Evolutionary conservation across 1,140 invertebrate genomes (phyloP).

Genomic region (Grapholita molesta): DNA sequence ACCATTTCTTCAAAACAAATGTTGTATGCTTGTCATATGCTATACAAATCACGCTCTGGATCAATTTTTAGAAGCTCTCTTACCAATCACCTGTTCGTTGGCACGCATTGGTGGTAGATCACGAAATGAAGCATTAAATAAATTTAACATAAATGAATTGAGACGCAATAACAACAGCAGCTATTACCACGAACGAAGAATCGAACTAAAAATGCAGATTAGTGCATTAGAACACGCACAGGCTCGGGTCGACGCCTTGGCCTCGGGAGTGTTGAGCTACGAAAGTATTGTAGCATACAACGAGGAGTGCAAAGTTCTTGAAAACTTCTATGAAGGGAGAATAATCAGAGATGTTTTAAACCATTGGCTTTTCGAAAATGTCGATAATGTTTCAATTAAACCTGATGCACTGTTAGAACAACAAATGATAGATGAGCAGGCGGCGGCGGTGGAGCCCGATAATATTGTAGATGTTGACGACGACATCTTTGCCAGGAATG

Average conservation of each 20-base stretch:
- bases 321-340: conserved; percentile 23
- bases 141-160: conserved; percentile 70
- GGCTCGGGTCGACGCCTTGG: conserved; percentile 34
- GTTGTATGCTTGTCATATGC: conserved; percentile 87
- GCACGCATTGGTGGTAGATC: conserved; percentile 87
- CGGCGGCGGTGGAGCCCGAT: conserved; percentile 5
- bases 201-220: conserved; percentile 19
- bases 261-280: conserved; percentile 35
- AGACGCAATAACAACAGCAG: conserved; percentile 40
- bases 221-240: conserved; percentile 31
- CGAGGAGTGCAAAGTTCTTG: conserved; percentile 22
- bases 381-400: conserved; percentile 26
- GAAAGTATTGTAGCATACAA: conserved; percentile 25
- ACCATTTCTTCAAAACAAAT: conserved; percentile 19
- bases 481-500: conserved; percentile 26
- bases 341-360: conserved; percentile 32
- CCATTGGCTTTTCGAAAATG: conserved; percentile 52
- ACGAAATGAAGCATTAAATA: conserved; percentile 78
- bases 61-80: conserved; percentile 90
- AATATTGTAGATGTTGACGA: conserved; percentile 21
- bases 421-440: conserved; percentile 7
- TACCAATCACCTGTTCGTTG: conserved; percentile 78
- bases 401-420: conserved; percentile 23
- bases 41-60: conserved; percentile 94
- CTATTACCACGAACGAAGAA: conserved; percentile 23